phyloP scores from a whole-genome alignment of 53 echinoderm and acorn worm genomes.

The Arbacia lixula region DNA sequence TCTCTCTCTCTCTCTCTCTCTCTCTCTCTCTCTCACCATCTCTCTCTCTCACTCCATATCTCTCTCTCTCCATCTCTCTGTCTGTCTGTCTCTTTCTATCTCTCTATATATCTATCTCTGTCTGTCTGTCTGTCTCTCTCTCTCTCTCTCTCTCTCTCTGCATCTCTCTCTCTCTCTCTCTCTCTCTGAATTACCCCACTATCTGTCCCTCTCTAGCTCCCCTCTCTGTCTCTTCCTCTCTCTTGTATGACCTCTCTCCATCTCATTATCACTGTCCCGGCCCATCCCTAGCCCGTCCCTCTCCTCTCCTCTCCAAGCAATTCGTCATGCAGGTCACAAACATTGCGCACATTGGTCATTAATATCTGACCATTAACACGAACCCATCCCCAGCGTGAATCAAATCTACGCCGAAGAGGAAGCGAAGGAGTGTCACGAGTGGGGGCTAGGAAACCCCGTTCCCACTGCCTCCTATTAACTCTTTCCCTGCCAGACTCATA shows the following conservation, averaged over 20 bases:
- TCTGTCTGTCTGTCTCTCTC: neutral
- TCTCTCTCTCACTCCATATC: neutral
- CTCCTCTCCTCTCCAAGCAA: neutral
- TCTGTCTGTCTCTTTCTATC: neutral
- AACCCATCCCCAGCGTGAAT: neutral
- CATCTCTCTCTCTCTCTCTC: neutral
- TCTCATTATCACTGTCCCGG: neutral
- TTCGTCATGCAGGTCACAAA: conserved; percentile 1
- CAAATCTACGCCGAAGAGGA: neutral
- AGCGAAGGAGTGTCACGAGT: neutral
- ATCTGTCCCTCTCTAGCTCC: neutral
- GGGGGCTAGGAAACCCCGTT: conserved; percentile 16
- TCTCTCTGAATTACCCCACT: neutral
- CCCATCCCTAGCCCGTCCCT: neutral
- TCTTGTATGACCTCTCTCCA: neutral
- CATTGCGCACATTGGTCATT: conserved; percentile 1
- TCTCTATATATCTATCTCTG: neutral
- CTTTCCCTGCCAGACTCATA: too few species aligned
- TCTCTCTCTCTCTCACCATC: neutral
- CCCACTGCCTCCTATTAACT: conserved; percentile 7
- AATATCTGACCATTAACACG: conserved; percentile 35
- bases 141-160: neutral
- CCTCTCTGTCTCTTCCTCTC: neutral
- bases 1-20: conserved; percentile 1
- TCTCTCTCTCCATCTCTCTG: too few species aligned